phyloP scores from a whole-genome alignment of 2,797 vertebrate species.

The Semotilus atromaculatus region DNA sequence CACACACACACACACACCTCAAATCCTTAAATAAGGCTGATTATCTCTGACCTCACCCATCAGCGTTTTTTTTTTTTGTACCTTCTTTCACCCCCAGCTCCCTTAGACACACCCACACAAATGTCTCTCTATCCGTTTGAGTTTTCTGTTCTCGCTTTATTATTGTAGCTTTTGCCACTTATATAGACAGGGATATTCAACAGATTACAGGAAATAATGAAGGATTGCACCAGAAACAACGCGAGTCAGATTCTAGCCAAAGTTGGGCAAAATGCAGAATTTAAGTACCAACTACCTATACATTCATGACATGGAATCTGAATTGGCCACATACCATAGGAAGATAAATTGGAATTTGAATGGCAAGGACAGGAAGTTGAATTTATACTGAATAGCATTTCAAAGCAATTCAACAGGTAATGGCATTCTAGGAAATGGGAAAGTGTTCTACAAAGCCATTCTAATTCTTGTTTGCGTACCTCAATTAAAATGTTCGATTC shows the following conservation, averaged over 20 bases:
- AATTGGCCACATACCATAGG: not conserved
- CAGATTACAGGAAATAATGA: not conserved
- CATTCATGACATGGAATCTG: constrained; percentile 9
- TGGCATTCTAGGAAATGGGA: not conserved
- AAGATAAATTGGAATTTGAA: constrained; percentile 26
- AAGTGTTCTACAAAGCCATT: not conserved
- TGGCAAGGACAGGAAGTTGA: not conserved
- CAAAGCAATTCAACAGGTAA: constrained; percentile 15
- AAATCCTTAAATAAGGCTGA: constrained; percentile 67
- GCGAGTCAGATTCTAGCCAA: not conserved
- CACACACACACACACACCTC: not conserved
- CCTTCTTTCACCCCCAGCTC: constrained; percentile 44
- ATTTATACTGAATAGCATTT: not conserved
- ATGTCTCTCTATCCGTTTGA: constrained; percentile 9
- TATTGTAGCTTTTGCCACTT: not conserved
- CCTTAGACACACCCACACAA: constrained; percentile 9
- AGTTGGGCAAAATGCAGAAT: not conserved
- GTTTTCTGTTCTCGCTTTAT: not conserved
- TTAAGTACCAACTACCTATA: not conserved
- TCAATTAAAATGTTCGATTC: not conserved
- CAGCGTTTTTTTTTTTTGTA: constrained; percentile 24
- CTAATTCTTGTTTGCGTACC: not conserved
- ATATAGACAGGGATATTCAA: not conserved
- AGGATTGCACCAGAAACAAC: not conserved
- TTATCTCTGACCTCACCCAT: constrained; percentile 66